Percentiles rank a stretch among this genome's conserved stretches.
These are phyloP conservation scores for Cydia amplana DNA, from an alignment of 1,140 invertebrate genomes.

Conservation along the genomic window DNA sequence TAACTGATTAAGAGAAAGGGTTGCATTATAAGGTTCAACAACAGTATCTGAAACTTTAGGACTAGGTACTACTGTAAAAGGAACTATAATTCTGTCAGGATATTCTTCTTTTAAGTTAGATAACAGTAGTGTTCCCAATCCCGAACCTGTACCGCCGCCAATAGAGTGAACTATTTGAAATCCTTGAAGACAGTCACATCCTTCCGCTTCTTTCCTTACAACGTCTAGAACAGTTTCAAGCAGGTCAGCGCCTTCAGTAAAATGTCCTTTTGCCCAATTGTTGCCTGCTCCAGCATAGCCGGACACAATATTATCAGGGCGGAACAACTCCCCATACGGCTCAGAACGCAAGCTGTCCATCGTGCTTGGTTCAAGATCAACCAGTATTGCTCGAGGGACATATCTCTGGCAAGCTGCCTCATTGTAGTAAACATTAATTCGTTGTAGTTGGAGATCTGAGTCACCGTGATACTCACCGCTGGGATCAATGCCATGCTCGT, in stretches of 20 bases:
- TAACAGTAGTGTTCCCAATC: slow-evolving; percentile 85
- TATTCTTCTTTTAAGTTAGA: slow-evolving; percentile 84
- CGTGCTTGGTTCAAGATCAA: slow-evolving; percentile 92
- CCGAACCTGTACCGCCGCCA: slow-evolving; percentile 93
- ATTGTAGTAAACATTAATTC: slow-evolving; percentile 94
- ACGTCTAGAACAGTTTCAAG: slow-evolving; percentile 94
- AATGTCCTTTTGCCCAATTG: slow-evolving; percentile 95
- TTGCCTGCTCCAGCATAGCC: slow-evolving; percentile 85
- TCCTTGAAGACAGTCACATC: slow-evolving; percentile 88
- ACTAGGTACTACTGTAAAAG: slow-evolving; percentile 90
- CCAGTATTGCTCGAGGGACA: slow-evolving; percentile 92
- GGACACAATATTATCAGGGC: slow-evolving; percentile 92
- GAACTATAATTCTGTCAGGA: slow-evolving; percentile 91
- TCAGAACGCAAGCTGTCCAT: slow-evolving; percentile 88
- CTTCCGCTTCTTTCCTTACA: slow-evolving; percentile 92
- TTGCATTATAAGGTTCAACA: slow-evolving; percentile 92
- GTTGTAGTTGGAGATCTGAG: slow-evolving; percentile 90
- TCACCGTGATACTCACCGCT: slow-evolving; percentile 91
- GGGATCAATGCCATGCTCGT: slow-evolving; percentile 94
- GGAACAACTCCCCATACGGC: slow-evolving; percentile 92
- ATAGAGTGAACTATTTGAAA: slow-evolving; percentile 85
- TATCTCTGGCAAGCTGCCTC: slow-evolving; percentile 91
- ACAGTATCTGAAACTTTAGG: slow-evolving; percentile 91
- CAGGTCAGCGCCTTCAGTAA: slow-evolving; percentile 95
- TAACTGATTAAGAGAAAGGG: slow-evolving; percentile 87